These are phyloP conservation scores for Wiebesia pumilae DNA, from an alignment of 1,140 invertebrate species.

Conservation along the genomic window DNA sequence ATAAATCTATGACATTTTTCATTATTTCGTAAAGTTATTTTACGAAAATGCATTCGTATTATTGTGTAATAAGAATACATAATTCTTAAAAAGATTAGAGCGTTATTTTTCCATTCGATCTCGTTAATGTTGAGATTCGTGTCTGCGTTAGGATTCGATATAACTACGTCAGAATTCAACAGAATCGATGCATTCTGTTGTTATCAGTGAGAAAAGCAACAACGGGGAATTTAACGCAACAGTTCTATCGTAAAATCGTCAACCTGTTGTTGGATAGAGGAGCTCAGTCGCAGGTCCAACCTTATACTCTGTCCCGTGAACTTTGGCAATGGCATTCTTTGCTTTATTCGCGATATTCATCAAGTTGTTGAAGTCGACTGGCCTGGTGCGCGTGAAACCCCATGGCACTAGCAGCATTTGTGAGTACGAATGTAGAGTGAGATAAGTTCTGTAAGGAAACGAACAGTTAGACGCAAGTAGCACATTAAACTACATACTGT, in stretches of 20 bases:
- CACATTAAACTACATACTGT: neutral
- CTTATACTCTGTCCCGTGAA: conserved; percentile 82
- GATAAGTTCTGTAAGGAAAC: conserved; percentile 80
- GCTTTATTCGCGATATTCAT: conserved; percentile 82
- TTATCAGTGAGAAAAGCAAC: too few species aligned
- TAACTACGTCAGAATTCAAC: too few species aligned
- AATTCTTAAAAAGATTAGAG: too few species aligned
- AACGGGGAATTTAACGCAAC: neutral
- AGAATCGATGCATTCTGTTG: too few species aligned
- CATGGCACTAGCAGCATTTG: conserved; percentile 91
- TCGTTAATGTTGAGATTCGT: too few species aligned
- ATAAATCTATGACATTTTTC: too few species aligned
- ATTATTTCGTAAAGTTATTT: too few species aligned
- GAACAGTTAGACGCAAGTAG: conserved; percentile 16
- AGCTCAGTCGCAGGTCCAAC: conserved; percentile 85
- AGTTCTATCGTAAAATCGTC: neutral
- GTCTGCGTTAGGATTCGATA: too few species aligned
- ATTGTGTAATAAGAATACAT: too few species aligned
- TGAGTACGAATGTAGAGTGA: conserved; percentile 92
- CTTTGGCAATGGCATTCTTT: conserved; percentile 81
- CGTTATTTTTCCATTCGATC: too few species aligned
- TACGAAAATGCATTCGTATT: too few species aligned
- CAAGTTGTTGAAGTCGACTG: conserved; percentile 83
- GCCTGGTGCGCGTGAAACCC: conserved; percentile 83
- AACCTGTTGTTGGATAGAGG: conserved; percentile 83